Evolutionary conservation across 1,140 invertebrate genomes (phyloP).

Genomic region (Melitaea cinxia): DNA sequence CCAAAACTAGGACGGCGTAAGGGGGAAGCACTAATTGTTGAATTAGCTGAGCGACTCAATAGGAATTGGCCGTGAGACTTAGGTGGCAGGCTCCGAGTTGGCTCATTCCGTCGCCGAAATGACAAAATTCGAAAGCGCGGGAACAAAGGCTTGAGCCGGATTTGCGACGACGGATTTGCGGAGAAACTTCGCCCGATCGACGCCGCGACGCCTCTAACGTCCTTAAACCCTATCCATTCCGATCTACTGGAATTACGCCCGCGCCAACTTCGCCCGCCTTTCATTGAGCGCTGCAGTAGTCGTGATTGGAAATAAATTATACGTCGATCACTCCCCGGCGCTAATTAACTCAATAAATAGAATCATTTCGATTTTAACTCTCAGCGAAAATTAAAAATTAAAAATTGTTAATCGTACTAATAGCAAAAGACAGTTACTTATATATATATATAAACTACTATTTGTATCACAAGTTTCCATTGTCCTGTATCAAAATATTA

Average conservation of each 20-base stretch:
- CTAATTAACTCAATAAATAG: constrained; percentile 34
- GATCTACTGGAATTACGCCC: constrained; percentile 36
- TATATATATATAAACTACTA: no score
- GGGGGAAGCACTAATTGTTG: constrained; percentile 13
- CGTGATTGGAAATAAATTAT: constrained; percentile 52
- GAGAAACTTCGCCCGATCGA: constrained; percentile 43
- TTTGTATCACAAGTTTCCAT: no score
- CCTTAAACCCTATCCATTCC: constrained; percentile 40
- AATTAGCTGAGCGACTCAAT: constrained; percentile 9
- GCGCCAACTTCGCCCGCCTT: constrained; percentile 39
- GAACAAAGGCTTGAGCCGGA: constrained; percentile 37
- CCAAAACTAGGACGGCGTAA: constrained; percentile 2
- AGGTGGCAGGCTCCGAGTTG: constrained; percentile 27
- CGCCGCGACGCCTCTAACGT: constrained; percentile 40
- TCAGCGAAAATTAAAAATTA: not conserved
- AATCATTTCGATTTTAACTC: not conserved
- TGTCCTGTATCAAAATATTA: no score
- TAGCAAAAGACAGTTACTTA: no score
- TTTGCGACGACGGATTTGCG: constrained; percentile 35
- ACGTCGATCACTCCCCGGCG: constrained; percentile 33
- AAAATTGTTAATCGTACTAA: no score
- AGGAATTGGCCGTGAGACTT: constrained; percentile 2
- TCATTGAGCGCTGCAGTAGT: constrained; percentile 36
- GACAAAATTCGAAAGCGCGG: constrained; percentile 21
- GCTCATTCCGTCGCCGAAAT: constrained; percentile 32